These are phyloP conservation scores for Drosophila vallismaia DNA, from an alignment of 2,888 invertebrate genomes.

Conservation along the genomic window DNA sequence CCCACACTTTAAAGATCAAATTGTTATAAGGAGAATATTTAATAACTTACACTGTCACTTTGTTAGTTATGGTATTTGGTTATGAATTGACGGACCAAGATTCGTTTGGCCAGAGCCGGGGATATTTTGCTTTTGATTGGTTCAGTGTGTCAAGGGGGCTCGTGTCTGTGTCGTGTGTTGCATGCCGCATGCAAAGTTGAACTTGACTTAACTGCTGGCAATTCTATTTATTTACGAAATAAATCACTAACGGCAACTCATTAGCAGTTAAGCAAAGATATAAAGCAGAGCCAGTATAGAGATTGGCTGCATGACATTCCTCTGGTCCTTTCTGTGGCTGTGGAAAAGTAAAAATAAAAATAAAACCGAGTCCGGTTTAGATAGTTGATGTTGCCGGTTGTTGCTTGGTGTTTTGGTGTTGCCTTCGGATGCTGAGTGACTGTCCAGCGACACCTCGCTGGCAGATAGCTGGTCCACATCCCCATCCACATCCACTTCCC, in stretches of 20 bases:
- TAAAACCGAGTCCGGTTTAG: slow-evolving; percentile 35
- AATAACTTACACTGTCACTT: not conserved
- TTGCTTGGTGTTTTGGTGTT: not conserved
- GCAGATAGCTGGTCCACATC: slow-evolving; percentile 31
- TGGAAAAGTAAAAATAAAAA: not conserved
- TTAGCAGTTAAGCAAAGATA: slow-evolving; percentile 77
- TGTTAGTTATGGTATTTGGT: not conserved
- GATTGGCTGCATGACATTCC: slow-evolving; percentile 71
- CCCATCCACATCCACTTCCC: slow-evolving; percentile 3
- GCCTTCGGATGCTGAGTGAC: slow-evolving; percentile 22
- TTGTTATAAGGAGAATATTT: not conserved
- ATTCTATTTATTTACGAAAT: slow-evolving; percentile 78
- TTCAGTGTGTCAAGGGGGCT: slow-evolving; percentile 38
- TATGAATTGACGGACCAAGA: not conserved
- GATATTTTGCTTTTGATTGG: slow-evolving; percentile 7
- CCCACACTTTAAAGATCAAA: not conserved
- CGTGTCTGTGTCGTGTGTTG: slow-evolving; percentile 54
- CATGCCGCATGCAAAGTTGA: slow-evolving; percentile 76
- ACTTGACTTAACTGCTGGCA: slow-evolving; percentile 63
- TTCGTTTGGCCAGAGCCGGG: not conserved
- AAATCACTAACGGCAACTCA: slow-evolving; percentile 81
- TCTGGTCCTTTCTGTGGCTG: slow-evolving; percentile 46
- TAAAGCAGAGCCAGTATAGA: slow-evolving; percentile 58
- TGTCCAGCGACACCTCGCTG: slow-evolving; percentile 40
- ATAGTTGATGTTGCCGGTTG: slow-evolving; percentile 26